Evolutionary conservation across 1,140 invertebrate species (phyloP), one percentile per base, ranked within the genome.

Genomic region (Drosophila varians): DNA sequence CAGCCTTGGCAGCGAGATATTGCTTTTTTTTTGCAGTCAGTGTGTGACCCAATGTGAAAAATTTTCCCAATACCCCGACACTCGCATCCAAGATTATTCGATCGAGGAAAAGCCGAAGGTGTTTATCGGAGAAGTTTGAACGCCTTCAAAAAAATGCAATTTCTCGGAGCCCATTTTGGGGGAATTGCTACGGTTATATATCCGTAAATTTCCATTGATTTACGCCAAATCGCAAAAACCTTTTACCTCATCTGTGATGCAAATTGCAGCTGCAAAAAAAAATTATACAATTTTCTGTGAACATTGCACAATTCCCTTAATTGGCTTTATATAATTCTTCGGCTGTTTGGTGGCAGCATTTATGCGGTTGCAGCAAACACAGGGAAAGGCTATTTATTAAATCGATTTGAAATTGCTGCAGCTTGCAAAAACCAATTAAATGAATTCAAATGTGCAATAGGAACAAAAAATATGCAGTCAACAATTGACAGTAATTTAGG

Each of bases 341-440:
- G 61, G 3, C 40, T 46, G 40, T 58, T 70, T 57, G 61, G 16
- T 47, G 51, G 28, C 53, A 58, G 25, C 48, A 73, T 47, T 77
- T 83, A 64, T 84, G 78, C 52, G 78, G 78, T 84, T 52, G 40
- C 70, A 43, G 47, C 57, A 62, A 73, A 58, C 40, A 71, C 5
- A 21, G 23, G 28, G 43, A 66, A 79, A 56, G 19, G 8, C 36
- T 46, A 54, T 64, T 71, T 71, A 60, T 76, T 52, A 52, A 58
- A 80, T 71, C 64, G 71, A 75, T 79, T 80, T 69, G 21, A 47
- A 60, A 68, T 66, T 68, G 64, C 61, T 31, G 60, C n/a, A 21
- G 58, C 14, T 64, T 31, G 28, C 42, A 46, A 78, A 61, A 78
- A 75, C 74, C 79, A 84, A 66, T 84, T 84, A 84, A 83, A 79